Conservation (phyloP, 2,888 invertebrate genomes). For the Bellardia pandia region DNA sequence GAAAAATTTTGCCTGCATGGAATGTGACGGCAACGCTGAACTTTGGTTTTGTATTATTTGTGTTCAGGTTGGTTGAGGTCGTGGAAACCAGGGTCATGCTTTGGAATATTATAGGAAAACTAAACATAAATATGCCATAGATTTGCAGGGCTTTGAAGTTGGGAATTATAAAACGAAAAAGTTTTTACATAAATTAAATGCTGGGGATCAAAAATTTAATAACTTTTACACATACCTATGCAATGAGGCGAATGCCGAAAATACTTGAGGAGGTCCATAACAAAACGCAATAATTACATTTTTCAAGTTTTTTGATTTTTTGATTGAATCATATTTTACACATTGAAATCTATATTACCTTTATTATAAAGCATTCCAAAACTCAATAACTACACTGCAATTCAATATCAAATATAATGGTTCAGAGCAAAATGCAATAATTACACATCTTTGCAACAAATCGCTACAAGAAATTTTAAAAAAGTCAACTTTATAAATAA, state of each 20-base stretch:
- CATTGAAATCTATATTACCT: too few species aligned
- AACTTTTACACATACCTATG: neutral
- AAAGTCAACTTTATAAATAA: too few species aligned
- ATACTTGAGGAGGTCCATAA: slow-evolving; percentile 27
- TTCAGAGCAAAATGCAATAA: too few species aligned
- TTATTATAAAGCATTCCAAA: too few species aligned
- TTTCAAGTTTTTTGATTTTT: too few species aligned
- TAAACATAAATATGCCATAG: slow-evolving; percentile 21
- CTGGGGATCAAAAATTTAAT: neutral
- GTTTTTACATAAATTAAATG: slow-evolving; percentile 1
- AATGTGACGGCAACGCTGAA: neutral
- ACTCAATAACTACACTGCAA: too few species aligned
- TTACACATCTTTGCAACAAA: too few species aligned
- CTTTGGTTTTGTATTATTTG: slow-evolving; percentile 54
- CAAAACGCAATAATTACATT: too few species aligned
- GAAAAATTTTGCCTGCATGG: slow-evolving; percentile 51
- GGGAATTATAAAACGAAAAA: slow-evolving; percentile 20
- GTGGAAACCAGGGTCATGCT: neutral
- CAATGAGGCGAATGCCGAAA: neutral
- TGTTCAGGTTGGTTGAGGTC: slow-evolving; percentile 51
- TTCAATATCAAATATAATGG: too few species aligned
- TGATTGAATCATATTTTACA: too few species aligned
- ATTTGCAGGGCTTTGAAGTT: slow-evolving; percentile 8
- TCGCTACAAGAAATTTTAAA: too few species aligned
- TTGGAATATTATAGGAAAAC: slow-evolving; percentile 34